A percentile compares a stretch with the other conserved stretches of the same genome.
Evolutionary conservation across 2,113 vertebrate species (phyloP).

Genomic region (Eudyptes chrysolophus): DNA sequence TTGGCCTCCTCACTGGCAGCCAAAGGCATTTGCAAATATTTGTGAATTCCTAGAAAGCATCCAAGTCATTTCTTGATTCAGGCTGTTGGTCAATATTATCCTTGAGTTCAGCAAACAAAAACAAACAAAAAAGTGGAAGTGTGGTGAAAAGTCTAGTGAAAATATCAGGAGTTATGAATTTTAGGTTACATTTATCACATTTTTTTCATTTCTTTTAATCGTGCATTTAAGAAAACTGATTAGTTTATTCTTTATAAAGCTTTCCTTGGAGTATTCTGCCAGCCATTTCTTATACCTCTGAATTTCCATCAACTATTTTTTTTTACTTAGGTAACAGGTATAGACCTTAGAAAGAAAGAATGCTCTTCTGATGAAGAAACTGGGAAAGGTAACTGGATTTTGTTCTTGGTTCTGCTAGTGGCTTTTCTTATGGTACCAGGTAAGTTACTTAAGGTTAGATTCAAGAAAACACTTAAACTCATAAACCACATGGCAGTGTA

Average conservation of each 20-base stretch:
- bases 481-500: not conserved
- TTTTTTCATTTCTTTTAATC: not conserved
- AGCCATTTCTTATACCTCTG: not conserved
- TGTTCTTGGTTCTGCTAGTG: not conserved
- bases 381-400: not conserved
- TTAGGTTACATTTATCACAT: not conserved
- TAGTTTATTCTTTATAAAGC: not conserved
- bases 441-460: not conserved
- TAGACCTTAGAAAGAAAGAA: not conserved
- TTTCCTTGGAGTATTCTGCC: not conserved
- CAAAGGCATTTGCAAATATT: not conserved
- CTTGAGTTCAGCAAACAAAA: not conserved
- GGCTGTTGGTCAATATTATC: not conserved
- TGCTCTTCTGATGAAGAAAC: not conserved
- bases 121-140: not conserved
- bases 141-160: not conserved
- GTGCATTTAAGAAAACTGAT: not conserved
- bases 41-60: not conserved
- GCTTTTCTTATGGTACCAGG: not conserved
- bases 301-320: not conserved
- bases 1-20: not conserved
- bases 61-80: not conserved
- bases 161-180: not conserved
- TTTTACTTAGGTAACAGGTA: not conserved
- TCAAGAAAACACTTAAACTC: not conserved